Conservation (phyloP, 2,113 vertebrate genomes). For the Sinocyclocheilus anophthalmus region DNA sequence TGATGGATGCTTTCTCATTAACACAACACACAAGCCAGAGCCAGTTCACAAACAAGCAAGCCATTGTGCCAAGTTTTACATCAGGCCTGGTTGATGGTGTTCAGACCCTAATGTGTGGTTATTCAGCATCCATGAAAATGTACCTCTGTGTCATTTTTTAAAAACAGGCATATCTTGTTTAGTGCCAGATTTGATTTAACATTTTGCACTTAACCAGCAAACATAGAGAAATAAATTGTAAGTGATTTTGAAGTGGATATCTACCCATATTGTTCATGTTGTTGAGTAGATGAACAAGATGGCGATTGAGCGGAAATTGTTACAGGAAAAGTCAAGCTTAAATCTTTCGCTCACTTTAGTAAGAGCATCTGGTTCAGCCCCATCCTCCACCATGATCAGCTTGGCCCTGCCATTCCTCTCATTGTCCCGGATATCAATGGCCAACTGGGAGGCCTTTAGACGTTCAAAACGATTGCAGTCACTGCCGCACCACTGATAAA, state of each 20-base stretch:
- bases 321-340: too few relatives aligned
- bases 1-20: conserved; percentile 18
- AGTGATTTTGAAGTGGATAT: not conserved
- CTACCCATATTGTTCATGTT: too few relatives aligned
- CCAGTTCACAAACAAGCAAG: not conserved
- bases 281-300: too few relatives aligned
- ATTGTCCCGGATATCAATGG: conserved; percentile 77
- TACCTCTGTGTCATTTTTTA: not conserved
- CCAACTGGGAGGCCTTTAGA: conserved; percentile 73
- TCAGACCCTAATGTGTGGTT: not conserved
- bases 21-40: not conserved
- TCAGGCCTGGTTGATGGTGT: not conserved
- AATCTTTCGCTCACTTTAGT: conserved; percentile 59
- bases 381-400: conserved; percentile 75
- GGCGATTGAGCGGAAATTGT: too few relatives aligned
- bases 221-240: not conserved
- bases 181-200: not conserved
- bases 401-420: conserved; percentile 77
- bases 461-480: conserved; percentile 75
- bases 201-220: not conserved
- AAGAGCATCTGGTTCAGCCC: conserved; percentile 62
- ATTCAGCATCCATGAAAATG: not conserved
- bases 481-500: conserved; percentile 79
- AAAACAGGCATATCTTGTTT: not conserved
- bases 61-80: not conserved